These are phyloP conservation scores for Aphelenchoides avenae DNA, from an alignment of 1,140 invertebrate species.

Conservation along the genomic window DNA sequence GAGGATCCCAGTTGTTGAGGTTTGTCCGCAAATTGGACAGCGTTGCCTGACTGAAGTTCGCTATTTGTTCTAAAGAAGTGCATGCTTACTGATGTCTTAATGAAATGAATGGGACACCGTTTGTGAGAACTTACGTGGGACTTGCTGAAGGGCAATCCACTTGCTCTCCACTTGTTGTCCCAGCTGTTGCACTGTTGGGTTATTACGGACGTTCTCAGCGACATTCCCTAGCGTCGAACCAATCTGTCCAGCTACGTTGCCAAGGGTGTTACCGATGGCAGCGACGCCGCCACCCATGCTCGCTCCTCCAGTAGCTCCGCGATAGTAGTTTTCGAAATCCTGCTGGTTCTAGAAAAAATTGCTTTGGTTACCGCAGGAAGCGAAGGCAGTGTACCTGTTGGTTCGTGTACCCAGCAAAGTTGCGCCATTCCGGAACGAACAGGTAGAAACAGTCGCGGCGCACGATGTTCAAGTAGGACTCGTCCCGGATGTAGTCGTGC, in stretches of 20 bases:
- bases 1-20: no score
- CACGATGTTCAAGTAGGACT: slow-evolving; percentile 48
- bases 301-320: slow-evolving; percentile 12
- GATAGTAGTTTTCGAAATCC: slow-evolving; percentile 39
- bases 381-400: slow-evolving; percentile 38
- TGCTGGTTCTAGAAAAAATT: slow-evolving; percentile 39
- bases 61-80: no score
- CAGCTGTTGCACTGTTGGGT: slow-evolving; percentile 19
- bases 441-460: slow-evolving; percentile 55
- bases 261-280: neutral
- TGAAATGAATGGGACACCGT: no score
- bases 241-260: slow-evolving; percentile 2
- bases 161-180: slow-evolving; percentile 20
- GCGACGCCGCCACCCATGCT: neutral
- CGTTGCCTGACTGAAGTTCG: no score
- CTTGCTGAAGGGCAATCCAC: slow-evolving; percentile 33
- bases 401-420: slow-evolving; percentile 31
- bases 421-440: slow-evolving; percentile 56
- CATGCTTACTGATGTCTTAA: no score
- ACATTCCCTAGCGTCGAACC: slow-evolving; percentile 11
- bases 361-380: slow-evolving; percentile 7
- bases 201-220: slow-evolving; percentile 22
- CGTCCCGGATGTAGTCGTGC: slow-evolving; percentile 41
- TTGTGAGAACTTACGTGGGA: neutral
- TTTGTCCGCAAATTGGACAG: no score